Base-by-base conservation (phyloP, 1,140 invertebrate species). In the Drosophila tsacasi region DNA sequence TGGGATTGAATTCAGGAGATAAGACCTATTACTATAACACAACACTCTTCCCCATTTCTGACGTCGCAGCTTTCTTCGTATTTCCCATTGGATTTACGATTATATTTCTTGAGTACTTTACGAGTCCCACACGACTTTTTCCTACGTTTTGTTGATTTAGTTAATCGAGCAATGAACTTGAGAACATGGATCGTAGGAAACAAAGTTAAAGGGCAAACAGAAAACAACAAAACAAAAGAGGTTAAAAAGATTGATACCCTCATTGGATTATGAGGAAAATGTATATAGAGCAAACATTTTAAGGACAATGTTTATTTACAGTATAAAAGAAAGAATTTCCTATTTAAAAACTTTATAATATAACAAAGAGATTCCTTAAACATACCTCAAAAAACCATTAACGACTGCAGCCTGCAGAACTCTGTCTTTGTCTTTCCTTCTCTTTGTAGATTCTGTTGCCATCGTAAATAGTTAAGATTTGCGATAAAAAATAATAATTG, bases 131-230 rank as follows among this genome's bases (percentile, higher is more conserved):
- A 49, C 42, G 35, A 72, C 55, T 60, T 50, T 52, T 50, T 39
- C n/a, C 21, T 23, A 7, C 37, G 42, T 49, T 73, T 61, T 66
- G 82, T 75, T 86, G 79, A 37, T 67, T 85, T 84, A 66, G 74
- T 86, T 82, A 86, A 84, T 84, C 82, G 82, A 67, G 78, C 82
- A 65, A 71, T 80, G 82, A 78, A 78, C 82, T 78, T 81, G 75
- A 67, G 62, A 54, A 37, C 64, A 37, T 62, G 46, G 63, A 76
- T 67, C 62, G 66, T 25, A 44, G 49, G 77, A 35, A 32, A 44
- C 68, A 72, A 55, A 79, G 65, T 55, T 57, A 72, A 64, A 61
- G 25, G 17, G 32, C 32, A 78, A 80, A 68, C 39, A 35, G 44
- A 30, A 30, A 7, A 30, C 7, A 30, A 30, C 62, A 72, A 55